Evolutionary conservation across 2,888 invertebrate species (phyloP), one percentile per base, ranked within the genome.

Genomic region (Lagria hirta): DNA sequence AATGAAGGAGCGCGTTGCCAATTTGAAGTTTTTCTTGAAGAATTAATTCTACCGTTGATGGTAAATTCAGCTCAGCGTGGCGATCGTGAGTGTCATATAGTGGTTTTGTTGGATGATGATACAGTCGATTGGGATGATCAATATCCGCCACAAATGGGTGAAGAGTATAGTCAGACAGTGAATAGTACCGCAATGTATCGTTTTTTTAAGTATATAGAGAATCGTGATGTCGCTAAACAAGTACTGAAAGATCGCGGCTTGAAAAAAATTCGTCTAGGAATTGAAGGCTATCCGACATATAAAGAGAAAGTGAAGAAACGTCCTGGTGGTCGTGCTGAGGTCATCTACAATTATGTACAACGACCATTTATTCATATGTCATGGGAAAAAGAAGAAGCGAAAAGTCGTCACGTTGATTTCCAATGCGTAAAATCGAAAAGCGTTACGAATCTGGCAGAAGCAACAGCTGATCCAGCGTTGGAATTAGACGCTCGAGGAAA

Each of bases 361-460:
- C 79, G 99, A 1, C 99, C 99, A 0, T 99, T 99, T 72, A 91
- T 99, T 36, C 95, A 97, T 66, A 94, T 95, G 90, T 95, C 95
- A 0, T 99, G 99, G 99, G 99, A 99, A 69, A 99, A 99, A 64
- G 99, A 99, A 65, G 99, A 99, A 64, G 98, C 97, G 0, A 96
- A 97, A 67, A 95, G 94, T 64, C 83, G 99, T 1, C 99, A 99
- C 68, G 99, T 99, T 0, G 99, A 99, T 72, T 99, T 98, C 66
- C 93, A 98, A 75, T 98, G 97, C 68, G 95, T 98, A 38, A 97
- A 96, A 72, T 95, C 94, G 2, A 97, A 98, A 68, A 95, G 95
- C 0, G 95, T 97, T 15, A 97, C 96, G 5, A 97, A 98, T 73
- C 75, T 98, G 49, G 94, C 95, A 0, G 95, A 95, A 62, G 95